A percentile compares a stretch with the other conserved stretches of the same genome.
These are phyloP conservation scores for Poliocrania exsul DNA, from an alignment of 2,797 vertebrate genomes.

Conservation along the genomic window DNA sequence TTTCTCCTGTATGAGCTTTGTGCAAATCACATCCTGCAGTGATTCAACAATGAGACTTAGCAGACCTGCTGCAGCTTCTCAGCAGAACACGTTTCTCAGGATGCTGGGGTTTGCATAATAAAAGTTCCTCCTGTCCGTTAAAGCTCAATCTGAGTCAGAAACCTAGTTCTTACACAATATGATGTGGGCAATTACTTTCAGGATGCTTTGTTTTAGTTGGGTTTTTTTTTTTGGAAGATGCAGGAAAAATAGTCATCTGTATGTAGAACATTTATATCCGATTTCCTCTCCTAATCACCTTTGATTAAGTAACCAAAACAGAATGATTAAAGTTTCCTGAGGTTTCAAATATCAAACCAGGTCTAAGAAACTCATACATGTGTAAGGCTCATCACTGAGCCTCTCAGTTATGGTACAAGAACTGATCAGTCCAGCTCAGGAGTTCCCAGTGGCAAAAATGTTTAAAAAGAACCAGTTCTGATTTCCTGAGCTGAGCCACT, in stretches of 20 bases:
- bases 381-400: neutral
- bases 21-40: neutral
- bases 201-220: neutral
- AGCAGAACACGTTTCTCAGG: neutral
- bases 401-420: neutral
- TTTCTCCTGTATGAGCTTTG: neutral
- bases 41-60: neutral
- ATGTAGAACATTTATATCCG: neutral
- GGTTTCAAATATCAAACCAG: neutral
- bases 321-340: neutral
- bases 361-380: neutral
- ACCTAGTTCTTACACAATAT: neutral
- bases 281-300: neutral
- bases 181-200: neutral
- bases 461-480: neutral
- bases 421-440: neutral
- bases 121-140: neutral
- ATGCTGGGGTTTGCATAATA: neutral
- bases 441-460: neutral
- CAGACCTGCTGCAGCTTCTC: neutral
- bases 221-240: neutral
- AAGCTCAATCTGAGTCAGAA: neutral
- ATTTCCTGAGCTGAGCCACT: neutral
- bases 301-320: neutral
- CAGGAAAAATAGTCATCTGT: neutral